phyloP scores from a whole-genome alignment of 2,113 vertebrate genomes.

The Cariama cristata region DNA sequence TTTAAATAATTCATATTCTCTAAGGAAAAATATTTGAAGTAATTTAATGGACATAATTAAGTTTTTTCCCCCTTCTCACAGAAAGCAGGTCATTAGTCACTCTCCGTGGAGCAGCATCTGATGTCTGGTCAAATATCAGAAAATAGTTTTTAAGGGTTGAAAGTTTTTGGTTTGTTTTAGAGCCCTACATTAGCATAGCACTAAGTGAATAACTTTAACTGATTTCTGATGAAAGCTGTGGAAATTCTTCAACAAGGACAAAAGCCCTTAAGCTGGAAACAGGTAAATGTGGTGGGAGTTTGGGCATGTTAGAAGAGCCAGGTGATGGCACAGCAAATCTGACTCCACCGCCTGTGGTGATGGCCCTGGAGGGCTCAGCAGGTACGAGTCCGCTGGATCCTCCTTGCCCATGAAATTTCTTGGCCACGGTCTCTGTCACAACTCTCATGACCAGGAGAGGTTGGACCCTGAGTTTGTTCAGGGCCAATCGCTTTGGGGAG shows the following conservation, averaged over 20 bases:
- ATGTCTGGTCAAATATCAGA: conserved; percentile 47
- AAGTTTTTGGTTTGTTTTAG: not conserved
- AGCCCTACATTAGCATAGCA: not conserved
- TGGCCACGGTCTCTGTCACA: not conserved
- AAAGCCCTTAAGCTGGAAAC: not conserved
- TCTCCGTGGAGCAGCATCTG: not conserved
- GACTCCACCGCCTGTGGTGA: fast-evolving
- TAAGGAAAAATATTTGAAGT: conserved; percentile 73
- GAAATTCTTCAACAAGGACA: not conserved
- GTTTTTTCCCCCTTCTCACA: not conserved
- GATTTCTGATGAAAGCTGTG: not conserved
- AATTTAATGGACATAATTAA: conserved; percentile 70
- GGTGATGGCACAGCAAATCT: not conserved
- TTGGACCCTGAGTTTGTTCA: not conserved
- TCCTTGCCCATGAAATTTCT: not conserved
- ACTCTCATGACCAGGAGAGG: not conserved
- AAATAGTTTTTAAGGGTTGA: not conserved
- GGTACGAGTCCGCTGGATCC: not conserved
- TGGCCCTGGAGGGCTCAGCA: not conserved
- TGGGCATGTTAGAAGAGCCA: not conserved
- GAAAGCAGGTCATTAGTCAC: conserved; percentile 54
- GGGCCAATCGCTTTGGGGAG: not conserved
- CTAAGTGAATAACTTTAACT: not conserved
- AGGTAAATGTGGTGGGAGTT: not conserved
- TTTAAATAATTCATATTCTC: conserved; percentile 83